Base-by-base conservation (phyloP, 2,113 vertebrate species). In the Oreochromis aureus region DNA sequence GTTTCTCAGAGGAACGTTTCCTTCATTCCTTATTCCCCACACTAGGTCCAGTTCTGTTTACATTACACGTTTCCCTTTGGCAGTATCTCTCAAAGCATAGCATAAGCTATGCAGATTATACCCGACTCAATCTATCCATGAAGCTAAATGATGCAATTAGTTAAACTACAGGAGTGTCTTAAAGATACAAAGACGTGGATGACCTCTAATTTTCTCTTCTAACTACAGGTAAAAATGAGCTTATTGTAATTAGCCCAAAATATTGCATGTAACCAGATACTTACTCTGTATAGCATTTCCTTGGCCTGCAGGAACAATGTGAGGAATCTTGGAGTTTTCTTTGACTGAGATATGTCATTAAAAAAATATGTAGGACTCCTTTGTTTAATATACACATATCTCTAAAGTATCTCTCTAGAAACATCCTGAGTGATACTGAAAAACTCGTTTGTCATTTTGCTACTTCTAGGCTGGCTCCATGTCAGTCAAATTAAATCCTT, bases 1-100 rank as follows among this genome's bases (percentile, higher is more conserved):
- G 82, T 92, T 71, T 44, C 13, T 89, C 76, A 85, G 69, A 41
- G 59, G 46, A 61, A 84, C 24, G 24, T 84, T 84, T 82, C 55
- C 81, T 81, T 80, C 55, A 71, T 81, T 46, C 32, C 6, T 80
- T 3, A 5, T 53, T 89, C 41, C 71, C 39, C 81, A 44, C 34
- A 19, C 24, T 39, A 10, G 39, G 10, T 10, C 39, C 39, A 39
- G 10, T 39, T 39, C 9, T 39, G 36, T 39, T 39, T 39, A 39
- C 39, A 10, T 39, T 39, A 10, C 39, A 39, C 4, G 10, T 19
- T n/a, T 63, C 32, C 59, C 1, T 63, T 63, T 63, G 10, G 32
- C 30, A 36, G 59, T 63, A 34, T 63, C 32, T n/a, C 4, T 63
- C 59, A 63, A 36, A 36, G 32, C 59, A 63, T 12, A 63, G 10